Evolutionary conservation across 2,113 vertebrate genomes (phyloP), one percentile per base, ranked within the genome.

Genomic region (Albula goreensis): DNA sequence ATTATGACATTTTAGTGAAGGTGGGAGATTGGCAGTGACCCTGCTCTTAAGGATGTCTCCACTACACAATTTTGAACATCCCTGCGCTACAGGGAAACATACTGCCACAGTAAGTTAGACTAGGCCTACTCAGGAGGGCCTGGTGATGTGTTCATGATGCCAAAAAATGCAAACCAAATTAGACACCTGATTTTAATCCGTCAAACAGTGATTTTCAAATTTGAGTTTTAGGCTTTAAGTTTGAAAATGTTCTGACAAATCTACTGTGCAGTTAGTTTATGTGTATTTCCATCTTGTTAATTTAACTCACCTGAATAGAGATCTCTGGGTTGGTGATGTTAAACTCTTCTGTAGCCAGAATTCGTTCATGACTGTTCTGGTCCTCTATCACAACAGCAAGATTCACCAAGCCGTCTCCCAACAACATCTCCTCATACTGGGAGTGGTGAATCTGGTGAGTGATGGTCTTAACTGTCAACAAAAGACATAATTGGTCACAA

Each of bases 371-470:
- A 80, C 80, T 93, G 70, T 6, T n/a, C 51, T 41, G 48, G 70
- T 96, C 95, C 87, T 93, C 89, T 83, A 95, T 22, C 13, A 96
- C 95, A 0, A 92, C 95, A 2, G 95, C 94, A 4, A 96, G 91
- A 89, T 95, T 96, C 82, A 96, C 88, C 86, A 95, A 80, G 66
- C 91, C 31, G 1, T 95, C 92, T 41, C 92, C 94, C 56, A 87
- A 60, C 66, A 91, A 83, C 0, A 86, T 12, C 13, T 25, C 4
- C 74, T 91, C 90, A 78, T 92, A 94, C 81, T 92, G 80, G 0
- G 50, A 81, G 41, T 90, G 89, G 15, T 81, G 25, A 86, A 96
- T 95, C 87, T 93, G 89, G 81, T 94, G 90, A 0, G 53, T 53
- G 51, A 95, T 0, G 17, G 90, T 19, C 66, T 88, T 93, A 78